A percentile compares a stretch with the other conserved stretches of the same genome.
These are phyloP conservation scores for Drosophila insularis DNA, from an alignment of 1,140 invertebrate genomes.

Conservation along the genomic window DNA sequence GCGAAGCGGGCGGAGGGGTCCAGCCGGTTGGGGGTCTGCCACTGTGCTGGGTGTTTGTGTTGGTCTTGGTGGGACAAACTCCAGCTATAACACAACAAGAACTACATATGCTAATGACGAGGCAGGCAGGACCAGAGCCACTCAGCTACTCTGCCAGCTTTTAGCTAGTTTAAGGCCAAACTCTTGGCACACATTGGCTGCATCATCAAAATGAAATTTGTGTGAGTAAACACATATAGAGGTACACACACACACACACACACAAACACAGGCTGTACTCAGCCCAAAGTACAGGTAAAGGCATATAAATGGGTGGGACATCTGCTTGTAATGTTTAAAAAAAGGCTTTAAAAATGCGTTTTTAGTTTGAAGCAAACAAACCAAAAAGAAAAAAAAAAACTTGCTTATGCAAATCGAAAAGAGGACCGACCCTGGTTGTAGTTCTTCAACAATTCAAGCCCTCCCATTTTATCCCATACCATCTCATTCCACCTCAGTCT, in stretches of 20 bases:
- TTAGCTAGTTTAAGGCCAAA: constrained; percentile 73
- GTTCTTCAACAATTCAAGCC: not conserved
- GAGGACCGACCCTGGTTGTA: not conserved
- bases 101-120: constrained; percentile 76
- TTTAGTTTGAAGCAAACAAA: constrained; percentile 27
- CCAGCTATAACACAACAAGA: constrained; percentile 28
- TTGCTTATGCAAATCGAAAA: constrained; percentile 16
- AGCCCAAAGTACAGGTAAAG: constrained; percentile 24
- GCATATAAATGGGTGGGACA: constrained; percentile 46
- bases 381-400: constrained; percentile 2
- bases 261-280: constrained; percentile 10
- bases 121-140: constrained; percentile 17
- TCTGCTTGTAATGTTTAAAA: constrained; percentile 66
- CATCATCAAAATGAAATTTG: constrained; percentile 79
- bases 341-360: constrained; percentile 69
- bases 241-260: constrained; percentile 9
- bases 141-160: constrained; percentile 61
- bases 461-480: not conserved
- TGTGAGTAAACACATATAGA: constrained; percentile 56
- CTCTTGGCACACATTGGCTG: constrained; percentile 56
- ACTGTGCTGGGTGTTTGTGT: constrained; percentile 18
- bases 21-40: not conserved
- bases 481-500: constrained; percentile 33
- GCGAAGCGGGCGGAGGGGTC: constrained; percentile 26
- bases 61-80: constrained; percentile 68